Evolutionary conservation across 2,113 vertebrate species (phyloP).

Genomic region (Nothocercus nigrocapillus): DNA sequence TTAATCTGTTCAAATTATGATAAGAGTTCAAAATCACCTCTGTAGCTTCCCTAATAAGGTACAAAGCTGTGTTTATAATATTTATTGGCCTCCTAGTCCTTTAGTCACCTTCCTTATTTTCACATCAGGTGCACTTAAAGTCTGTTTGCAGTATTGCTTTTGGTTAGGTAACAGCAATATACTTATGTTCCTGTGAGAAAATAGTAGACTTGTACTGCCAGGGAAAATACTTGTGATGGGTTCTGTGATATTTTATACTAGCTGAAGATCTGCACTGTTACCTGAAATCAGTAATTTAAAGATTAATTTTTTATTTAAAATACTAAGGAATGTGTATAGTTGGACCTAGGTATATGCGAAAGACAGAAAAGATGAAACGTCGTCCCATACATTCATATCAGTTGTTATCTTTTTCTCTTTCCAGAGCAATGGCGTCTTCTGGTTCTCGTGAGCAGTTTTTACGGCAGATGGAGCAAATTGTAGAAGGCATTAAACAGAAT

Average conservation of each 20-base stretch:
- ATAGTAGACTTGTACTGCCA: background rate
- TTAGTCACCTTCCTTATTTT: background rate
- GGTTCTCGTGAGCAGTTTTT: constrained; percentile 94
- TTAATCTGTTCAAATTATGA: background rate
- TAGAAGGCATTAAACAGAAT: constrained; percentile 97
- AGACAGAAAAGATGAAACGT: background rate
- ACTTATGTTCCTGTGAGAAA: background rate
- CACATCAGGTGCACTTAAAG: background rate
- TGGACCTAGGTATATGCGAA: background rate
- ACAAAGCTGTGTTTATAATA: background rate
- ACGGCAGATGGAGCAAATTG: constrained; percentile 98
- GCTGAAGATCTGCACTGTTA: background rate
- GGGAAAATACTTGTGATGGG: background rate
- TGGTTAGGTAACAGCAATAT: background rate
- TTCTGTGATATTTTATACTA: background rate
- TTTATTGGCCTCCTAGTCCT: background rate
- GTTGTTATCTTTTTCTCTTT: constrained; percentile 8
- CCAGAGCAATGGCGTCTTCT: constrained; percentile 94
- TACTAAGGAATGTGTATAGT: background rate
- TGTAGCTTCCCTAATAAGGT: background rate
- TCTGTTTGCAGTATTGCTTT: background rate
- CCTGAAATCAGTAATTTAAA: background rate
- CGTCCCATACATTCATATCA: background rate
- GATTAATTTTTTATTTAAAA: background rate
- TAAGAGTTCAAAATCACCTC: background rate